These are phyloP conservation scores for Zelostemma sp. DNA, from an alignment of 1,140 invertebrate genomes.

Conservation along the genomic window DNA sequence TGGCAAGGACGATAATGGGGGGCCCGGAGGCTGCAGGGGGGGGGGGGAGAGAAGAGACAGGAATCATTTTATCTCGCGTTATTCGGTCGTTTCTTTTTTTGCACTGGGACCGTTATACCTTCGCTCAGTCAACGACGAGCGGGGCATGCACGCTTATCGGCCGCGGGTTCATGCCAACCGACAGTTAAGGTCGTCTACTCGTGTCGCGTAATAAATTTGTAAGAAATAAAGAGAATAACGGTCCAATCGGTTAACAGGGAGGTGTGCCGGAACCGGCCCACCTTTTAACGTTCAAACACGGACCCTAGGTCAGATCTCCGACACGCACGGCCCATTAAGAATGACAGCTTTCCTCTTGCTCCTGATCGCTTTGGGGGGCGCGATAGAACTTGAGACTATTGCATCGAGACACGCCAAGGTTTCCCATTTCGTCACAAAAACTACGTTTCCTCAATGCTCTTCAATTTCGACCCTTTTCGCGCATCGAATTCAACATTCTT, in stretches of 20 bases:
- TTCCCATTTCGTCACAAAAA: too few relatives aligned
- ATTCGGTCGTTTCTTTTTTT: constrained; percentile 46
- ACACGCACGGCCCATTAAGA: constrained; percentile 61
- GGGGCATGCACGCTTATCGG: constrained; percentile 57
- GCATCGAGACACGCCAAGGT: constrained; percentile 35
- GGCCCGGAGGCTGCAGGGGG: constrained; percentile 16
- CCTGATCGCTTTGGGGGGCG: constrained; percentile 41
- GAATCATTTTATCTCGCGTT: constrained; percentile 48
- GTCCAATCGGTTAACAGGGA: constrained; percentile 66
- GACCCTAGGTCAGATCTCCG: constrained; percentile 52
- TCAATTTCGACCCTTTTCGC: too few relatives aligned
- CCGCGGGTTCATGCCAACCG: constrained; percentile 66
- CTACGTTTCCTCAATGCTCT: too few relatives aligned
- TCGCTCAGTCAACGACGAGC: constrained; percentile 30
- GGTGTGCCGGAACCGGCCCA: constrained; percentile 69
- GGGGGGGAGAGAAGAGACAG: constrained; percentile 24
- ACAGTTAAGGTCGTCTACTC: constrained; percentile 64
- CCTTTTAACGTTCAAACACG: constrained; percentile 66
- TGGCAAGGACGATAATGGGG: constrained; percentile 40
- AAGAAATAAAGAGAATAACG: constrained; percentile 47
- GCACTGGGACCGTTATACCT: constrained; percentile 43
- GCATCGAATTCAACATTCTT: too few relatives aligned
- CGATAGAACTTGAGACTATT: constrained; percentile 31
- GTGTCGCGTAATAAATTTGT: constrained; percentile 66
- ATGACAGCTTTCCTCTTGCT: constrained; percentile 51